These are phyloP conservation scores for Gymnocheta viridis DNA, from an alignment of 2,888 invertebrate genomes.

Conservation along the genomic window DNA sequence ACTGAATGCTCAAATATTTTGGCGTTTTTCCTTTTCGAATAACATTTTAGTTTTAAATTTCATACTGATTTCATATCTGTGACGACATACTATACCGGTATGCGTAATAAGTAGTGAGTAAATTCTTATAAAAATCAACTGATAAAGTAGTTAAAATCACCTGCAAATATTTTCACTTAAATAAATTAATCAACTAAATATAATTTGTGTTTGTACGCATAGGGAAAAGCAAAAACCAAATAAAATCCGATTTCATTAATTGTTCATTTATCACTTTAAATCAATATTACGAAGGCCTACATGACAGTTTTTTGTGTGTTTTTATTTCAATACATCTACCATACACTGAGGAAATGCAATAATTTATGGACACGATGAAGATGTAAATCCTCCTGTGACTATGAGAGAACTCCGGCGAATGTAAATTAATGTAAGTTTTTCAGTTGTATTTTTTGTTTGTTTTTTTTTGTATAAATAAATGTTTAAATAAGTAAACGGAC, in stretches of 20 bases:
- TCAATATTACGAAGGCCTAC: conserved; percentile 63
- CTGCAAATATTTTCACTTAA: neutral
- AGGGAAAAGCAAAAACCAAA: conserved; percentile 5
- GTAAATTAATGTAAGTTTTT: conserved; percentile 56
- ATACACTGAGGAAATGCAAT: conserved; percentile 65
- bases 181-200: conserved; percentile 22
- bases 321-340: conserved; percentile 14
- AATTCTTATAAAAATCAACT: neutral
- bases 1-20: no score
- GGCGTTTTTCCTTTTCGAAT: no score
- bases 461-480: conserved; percentile 41
- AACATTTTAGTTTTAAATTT: neutral
- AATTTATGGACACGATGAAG: conserved; percentile 68
- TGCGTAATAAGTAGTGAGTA: neutral
- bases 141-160: neutral
- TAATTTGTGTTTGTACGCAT: conserved; percentile 4
- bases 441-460: neutral
- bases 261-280: conserved; percentile 69
- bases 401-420: conserved; percentile 14
- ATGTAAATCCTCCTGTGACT: conserved; percentile 64
- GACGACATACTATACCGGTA: no score
- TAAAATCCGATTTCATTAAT: conserved; percentile 62
- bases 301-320: conserved; percentile 44
- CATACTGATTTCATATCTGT: neutral
- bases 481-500: conserved; percentile 57